Conservation (phyloP, 2,113 vertebrate genomes). For the Gopherus evgoodei region DNA sequence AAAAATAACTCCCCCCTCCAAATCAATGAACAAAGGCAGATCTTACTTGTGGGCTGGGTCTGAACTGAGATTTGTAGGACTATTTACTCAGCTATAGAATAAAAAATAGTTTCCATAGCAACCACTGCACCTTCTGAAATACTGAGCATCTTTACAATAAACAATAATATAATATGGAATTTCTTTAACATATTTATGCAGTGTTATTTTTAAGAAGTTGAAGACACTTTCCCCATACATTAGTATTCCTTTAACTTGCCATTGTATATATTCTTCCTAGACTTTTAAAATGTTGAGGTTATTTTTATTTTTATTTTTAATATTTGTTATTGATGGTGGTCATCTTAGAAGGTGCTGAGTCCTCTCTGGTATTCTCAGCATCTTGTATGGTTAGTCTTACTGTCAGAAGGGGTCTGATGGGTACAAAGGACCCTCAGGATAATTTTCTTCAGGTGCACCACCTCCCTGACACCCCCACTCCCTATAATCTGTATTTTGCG, state of each 20-base stretch:
- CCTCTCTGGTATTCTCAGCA: background rate
- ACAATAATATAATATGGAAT: background rate
- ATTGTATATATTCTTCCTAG: background rate
- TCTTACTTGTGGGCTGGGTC: constrained; percentile 37
- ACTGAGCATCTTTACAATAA: constrained; percentile 36
- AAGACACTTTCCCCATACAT: background rate
- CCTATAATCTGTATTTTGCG: no score
- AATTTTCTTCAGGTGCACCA: background rate
- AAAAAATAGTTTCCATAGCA: constrained; percentile 71
- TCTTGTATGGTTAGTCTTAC: background rate
- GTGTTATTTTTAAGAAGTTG: constrained; percentile 30
- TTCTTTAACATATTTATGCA: background rate
- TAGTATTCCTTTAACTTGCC: background rate
- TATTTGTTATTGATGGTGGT: background rate
- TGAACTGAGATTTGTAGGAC: constrained; percentile 61
- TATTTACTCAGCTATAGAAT: constrained; percentile 63
- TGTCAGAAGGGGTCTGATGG: background rate
- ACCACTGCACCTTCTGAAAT: constrained; percentile 50
- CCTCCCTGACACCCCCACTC: background rate
- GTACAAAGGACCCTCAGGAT: background rate
- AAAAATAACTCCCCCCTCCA: background rate
- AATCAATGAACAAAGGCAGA: constrained; percentile 34
- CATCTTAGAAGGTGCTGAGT: background rate
- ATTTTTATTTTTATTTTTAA: background rate
- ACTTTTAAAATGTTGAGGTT: background rate